Evolutionary conservation across 2,888 invertebrate species (phyloP), one percentile per base, ranked within the genome.

Genomic region (Panopea generosa): DNA sequence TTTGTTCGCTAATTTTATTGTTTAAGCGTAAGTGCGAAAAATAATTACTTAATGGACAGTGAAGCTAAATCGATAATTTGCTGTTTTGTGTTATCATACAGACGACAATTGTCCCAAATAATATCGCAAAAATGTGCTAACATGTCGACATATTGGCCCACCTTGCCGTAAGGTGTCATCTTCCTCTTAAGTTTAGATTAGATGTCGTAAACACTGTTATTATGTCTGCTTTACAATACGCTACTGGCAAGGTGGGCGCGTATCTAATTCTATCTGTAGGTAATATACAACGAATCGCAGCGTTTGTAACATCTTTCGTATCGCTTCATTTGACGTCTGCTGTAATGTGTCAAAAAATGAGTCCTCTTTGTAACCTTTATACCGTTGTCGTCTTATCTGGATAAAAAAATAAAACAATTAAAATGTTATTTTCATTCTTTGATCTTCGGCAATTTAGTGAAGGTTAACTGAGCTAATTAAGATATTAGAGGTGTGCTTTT

Each of bases 161-260:
- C 62, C 62, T 62, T 50, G 33, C 62, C 22, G 14, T 7, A 6
- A 18, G 26, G 62, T 62, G 62, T 62, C 62, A 62, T 50, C 50
- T 62, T 27, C 33, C 18, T 40, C 49, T 52, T 52, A 52, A 50
- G 62, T 62, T 6, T 45, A 20, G 45, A 45, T 45, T 45, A 45
- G 16, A 20, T 45, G 45, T 45, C 45, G 45, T 18, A 45, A 45
- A 45, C 16, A 45, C 45, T 45, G 20, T 45, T 4, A 45, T 45
- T 45, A 45, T 45, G 20, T 45, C 45, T 45, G 45, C 7, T 11
- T 33, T 33, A 33, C 33, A 33, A 33, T 33, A 33, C 33, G 33
- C 33, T 33, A 33, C 33, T 33, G 33, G 33, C 33, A 33, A 33
- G 33, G 33, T 33, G 33, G 33, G 33, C 33, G 11, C n/a, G n/a